Percentiles rank a stretch among this genome's conserved stretches.
Evolutionary conservation across 1,140 invertebrate species (phyloP).

Genomic region (Protaetia brevitarsis): DNA sequence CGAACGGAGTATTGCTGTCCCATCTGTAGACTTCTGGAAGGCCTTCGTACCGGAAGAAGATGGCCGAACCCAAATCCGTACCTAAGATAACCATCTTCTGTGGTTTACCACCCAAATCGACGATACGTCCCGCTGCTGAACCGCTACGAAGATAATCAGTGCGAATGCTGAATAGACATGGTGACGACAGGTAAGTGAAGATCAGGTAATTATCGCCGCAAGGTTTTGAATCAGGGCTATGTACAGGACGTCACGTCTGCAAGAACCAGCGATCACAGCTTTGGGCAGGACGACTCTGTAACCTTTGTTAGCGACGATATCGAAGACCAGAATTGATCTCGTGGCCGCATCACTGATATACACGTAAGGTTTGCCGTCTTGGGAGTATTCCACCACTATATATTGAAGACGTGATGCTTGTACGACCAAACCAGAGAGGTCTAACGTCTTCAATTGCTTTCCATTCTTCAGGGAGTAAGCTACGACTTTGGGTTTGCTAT

Average conservation of each 20-base stretch:
- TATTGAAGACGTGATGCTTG: constrained; percentile 60
- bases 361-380: constrained; percentile 31
- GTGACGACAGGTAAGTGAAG: constrained; percentile 58
- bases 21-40: constrained; percentile 51
- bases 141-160: constrained; percentile 56
- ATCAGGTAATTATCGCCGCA: constrained; percentile 53
- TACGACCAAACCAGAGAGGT: constrained; percentile 54
- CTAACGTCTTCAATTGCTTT: constrained; percentile 60
- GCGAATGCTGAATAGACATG: constrained; percentile 55
- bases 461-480: constrained; percentile 58
- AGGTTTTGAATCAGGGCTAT: constrained; percentile 52
- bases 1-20: constrained; percentile 46
- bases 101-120: constrained; percentile 55
- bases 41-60: constrained; percentile 58
- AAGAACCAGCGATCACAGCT: constrained; percentile 47
- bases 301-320: constrained; percentile 56
- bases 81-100: constrained; percentile 57
- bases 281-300: constrained; percentile 59
- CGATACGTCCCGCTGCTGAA: constrained; percentile 51
- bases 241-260: constrained; percentile 57
- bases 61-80: constrained; percentile 57
- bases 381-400: constrained; percentile 56
- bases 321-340: constrained; percentile 61
- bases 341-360: constrained; percentile 53
- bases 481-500: constrained; percentile 60